These are phyloP conservation scores for Catotricha subobsoleta DNA, from an alignment of 2,888 invertebrate genomes.

Conservation along the genomic window DNA sequence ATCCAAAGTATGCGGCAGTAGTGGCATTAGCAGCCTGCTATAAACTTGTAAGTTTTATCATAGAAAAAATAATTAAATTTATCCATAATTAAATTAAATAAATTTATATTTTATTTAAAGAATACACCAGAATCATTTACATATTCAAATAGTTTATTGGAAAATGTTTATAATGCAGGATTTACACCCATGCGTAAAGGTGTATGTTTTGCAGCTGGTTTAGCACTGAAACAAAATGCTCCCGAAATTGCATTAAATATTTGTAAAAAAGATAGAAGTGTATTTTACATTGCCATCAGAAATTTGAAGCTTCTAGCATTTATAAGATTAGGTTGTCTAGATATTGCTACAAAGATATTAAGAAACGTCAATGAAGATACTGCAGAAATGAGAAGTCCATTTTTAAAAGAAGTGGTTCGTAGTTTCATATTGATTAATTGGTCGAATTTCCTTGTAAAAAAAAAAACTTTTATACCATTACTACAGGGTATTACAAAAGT, in stretches of 20 bases:
- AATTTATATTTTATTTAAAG: constrained; percentile 30
- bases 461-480: too few species aligned
- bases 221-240: constrained; percentile 49
- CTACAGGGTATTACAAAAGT: too few species aligned
- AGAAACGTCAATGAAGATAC: too few species aligned
- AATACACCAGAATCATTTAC: constrained; percentile 48
- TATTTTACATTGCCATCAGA: constrained; percentile 46
- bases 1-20: too few species aligned
- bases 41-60: too few species aligned
- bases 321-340: constrained; percentile 39
- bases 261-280: constrained; percentile 33
- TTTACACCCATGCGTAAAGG: constrained; percentile 42
- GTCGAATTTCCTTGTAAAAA: too few species aligned
- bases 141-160: constrained; percentile 42
- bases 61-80: too few species aligned
- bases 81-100: too few species aligned
- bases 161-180: constrained; percentile 36
- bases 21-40: too few species aligned
- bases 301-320: constrained; percentile 49
- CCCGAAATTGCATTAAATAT: constrained; percentile 52
- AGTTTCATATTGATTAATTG: too few species aligned
- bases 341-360: constrained; percentile 44
- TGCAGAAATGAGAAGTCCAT: too few species aligned
- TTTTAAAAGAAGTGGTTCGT: too few species aligned
- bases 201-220: constrained; percentile 39